These are phyloP conservation scores for Euproctis similis DNA, from an alignment of 2,888 invertebrate species.

Conservation along the genomic window DNA sequence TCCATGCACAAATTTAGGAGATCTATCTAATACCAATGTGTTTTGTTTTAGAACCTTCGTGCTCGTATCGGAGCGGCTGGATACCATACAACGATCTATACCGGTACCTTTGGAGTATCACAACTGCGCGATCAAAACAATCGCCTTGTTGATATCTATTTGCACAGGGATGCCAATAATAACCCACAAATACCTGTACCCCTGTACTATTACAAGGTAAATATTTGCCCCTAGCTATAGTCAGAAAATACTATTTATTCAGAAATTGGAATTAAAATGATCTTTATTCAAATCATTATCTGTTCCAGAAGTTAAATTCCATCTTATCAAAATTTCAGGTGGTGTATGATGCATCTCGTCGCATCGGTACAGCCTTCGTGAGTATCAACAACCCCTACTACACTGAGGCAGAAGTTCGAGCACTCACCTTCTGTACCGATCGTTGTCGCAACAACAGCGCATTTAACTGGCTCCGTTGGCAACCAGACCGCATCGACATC, in stretches of 20 bases:
- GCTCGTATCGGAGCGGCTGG: slow-evolving; percentile 37
- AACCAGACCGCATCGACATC: slow-evolving; percentile 56
- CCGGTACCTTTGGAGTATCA: slow-evolving; percentile 77
- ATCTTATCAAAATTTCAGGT: slow-evolving; percentile 44
- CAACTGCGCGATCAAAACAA: slow-evolving; percentile 58
- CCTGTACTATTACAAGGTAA: slow-evolving; percentile 60
- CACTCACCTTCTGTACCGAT: slow-evolving; percentile 70
- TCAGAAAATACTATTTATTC: too few relatives aligned
- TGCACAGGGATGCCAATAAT: slow-evolving; percentile 26
- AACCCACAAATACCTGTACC: slow-evolving; percentile 49
- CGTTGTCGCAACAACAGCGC: slow-evolving; percentile 70
- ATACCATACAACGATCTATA: slow-evolving; percentile 65
- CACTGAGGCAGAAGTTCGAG: slow-evolving; percentile 45
- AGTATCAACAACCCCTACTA: slow-evolving; percentile 79
- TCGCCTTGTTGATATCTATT: slow-evolving; percentile 51
- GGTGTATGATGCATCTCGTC: slow-evolving; percentile 64
- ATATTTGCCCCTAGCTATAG: too few relatives aligned
- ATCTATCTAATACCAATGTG: not conserved
- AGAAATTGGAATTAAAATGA: too few relatives aligned
- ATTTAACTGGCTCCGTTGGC: slow-evolving; percentile 78
- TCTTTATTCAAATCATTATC: too few relatives aligned
- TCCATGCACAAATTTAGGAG: too few relatives aligned
- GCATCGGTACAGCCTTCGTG: slow-evolving; percentile 75
- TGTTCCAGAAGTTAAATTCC: too few relatives aligned
- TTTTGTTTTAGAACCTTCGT: slow-evolving; percentile 3